phyloP scores from a whole-genome alignment of 2,113 vertebrate species.

The Protomyctophum bolini region DNA sequence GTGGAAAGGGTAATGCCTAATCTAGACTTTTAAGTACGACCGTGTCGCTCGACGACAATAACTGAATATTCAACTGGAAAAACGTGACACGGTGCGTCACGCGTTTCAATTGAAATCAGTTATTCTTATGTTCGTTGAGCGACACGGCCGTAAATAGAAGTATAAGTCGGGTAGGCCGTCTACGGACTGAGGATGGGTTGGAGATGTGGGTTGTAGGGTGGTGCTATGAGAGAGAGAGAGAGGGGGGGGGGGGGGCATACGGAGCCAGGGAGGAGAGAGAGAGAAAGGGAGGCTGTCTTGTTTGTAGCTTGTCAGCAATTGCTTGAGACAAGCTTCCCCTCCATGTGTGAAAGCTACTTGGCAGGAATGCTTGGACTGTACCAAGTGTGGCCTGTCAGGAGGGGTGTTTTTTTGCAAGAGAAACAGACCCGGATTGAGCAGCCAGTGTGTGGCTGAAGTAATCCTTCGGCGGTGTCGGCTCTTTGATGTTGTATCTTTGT shows the following conservation, averaged over 20 bases:
- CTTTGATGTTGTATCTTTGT: conserved; percentile 76
- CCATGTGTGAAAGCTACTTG: conserved; percentile 96
- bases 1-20: conserved; percentile 17
- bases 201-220: conserved; percentile 27
- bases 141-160: too few species aligned
- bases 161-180: too few species aligned
- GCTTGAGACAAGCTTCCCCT: conserved; percentile 90
- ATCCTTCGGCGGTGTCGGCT: conserved; percentile 67
- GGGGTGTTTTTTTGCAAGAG: conserved; percentile 77
- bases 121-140: too few species aligned
- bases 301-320: conserved; percentile 97
- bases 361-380: conserved; percentile 93
- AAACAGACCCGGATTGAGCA: conserved; percentile 63
- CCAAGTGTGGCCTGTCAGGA: conserved; percentile 83
- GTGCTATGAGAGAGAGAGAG: conserved; percentile 21
- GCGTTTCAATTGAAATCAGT: too few species aligned
- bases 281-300: conserved; percentile 79
- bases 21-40: too few species aligned
- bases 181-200: conserved; percentile 6
- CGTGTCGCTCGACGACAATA: too few species aligned
- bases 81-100: too few species aligned
- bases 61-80: too few species aligned
- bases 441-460: conserved; percentile 75
- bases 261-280: neutral
- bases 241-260: neutral